Base-by-base conservation (phyloP, 2,113 vertebrate genomes). In the Raphicerus campestris region DNA sequence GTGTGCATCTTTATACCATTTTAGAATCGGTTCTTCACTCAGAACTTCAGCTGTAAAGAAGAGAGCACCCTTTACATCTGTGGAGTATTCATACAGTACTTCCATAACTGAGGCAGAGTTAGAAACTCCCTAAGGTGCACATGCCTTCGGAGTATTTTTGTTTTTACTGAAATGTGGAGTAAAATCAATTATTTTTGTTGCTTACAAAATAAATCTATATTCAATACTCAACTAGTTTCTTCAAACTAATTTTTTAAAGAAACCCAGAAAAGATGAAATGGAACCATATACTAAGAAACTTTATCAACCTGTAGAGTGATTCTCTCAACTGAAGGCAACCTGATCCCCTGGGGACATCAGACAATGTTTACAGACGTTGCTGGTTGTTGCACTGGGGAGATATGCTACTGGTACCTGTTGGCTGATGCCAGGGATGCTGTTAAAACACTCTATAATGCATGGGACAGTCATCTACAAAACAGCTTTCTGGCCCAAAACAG, bases 11-110 rank as follows among this genome's bases (percentile, higher is more conserved):
- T 99, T 99, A 97, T 99, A 99, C 99, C 99, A 99, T 98, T 99
- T 99, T 92, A 99, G 97, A 97, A 99, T 99, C 97, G 99, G 99
- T 98, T 99, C 99, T 98, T 99, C 99, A 26, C 99, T 99, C 98
- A 99, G 98, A 56, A 99, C 99, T 96, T 99, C 99, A 95, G 99
- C 99, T 99, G 97, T 32, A 22, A 91, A 96, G 78, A 55, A 95
- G 24, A 95, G 17, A 86, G n/a, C 7, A 6, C 19, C 22, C 22
- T 47, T 70, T n/a, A 82, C 7, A 45, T 87, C 15, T 22, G 4
- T 20, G 26, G 2, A 35, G 11, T 73, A 55, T 56, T 28, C 78
- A 60, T 14, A 39, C 6, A 47, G 28, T 30, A 73, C 10, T 77
- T 42, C 7, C 70, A 28, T 47, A 75, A 42, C 19, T 87, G 26